A percentile compares a stretch with the other conserved stretches of the same genome.
These are phyloP conservation scores for Caerostris darwini DNA, from an alignment of 1,140 invertebrate species.

Conservation along the genomic window DNA sequence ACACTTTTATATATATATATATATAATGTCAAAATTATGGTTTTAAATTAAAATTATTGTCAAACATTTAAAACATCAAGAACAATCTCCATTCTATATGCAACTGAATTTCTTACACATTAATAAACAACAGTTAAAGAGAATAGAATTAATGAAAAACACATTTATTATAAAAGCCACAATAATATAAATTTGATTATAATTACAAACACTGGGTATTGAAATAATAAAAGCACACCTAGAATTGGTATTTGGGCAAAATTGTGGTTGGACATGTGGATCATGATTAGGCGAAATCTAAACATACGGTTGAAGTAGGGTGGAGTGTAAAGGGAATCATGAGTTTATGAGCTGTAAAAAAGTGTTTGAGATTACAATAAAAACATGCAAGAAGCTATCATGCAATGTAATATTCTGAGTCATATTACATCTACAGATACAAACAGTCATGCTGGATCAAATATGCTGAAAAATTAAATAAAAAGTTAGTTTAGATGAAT, in stretches of 20 bases:
- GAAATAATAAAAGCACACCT: constrained; percentile 41
- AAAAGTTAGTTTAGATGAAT: not conserved
- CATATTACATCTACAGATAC: not conserved
- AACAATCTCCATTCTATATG: not conserved
- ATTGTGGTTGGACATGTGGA: constrained; percentile 5
- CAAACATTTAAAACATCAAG: not conserved
- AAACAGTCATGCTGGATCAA: not conserved
- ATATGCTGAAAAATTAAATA: not conserved
- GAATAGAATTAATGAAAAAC: not conserved
- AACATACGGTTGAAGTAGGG: not conserved
- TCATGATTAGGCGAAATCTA: constrained; percentile 25
- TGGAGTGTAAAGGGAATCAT: constrained; percentile 5
- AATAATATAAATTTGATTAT: not conserved
- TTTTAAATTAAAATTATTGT: not conserved
- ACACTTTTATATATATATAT: too few relatives aligned
- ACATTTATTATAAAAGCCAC: not conserved
- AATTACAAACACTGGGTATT: not conserved
- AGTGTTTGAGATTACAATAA: not conserved
- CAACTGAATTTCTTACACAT: not conserved
- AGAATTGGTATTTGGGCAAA: constrained; percentile 23
- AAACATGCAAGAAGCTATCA: not conserved
- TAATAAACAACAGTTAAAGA: not conserved
- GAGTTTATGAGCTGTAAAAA: not conserved
- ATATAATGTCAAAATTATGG: too few relatives aligned
- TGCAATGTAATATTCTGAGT: not conserved